Evolutionary conservation across 2,888 invertebrate species (phyloP), one percentile per base, ranked within the genome.

Genomic region (Pyrrhosoma nymphula): DNA sequence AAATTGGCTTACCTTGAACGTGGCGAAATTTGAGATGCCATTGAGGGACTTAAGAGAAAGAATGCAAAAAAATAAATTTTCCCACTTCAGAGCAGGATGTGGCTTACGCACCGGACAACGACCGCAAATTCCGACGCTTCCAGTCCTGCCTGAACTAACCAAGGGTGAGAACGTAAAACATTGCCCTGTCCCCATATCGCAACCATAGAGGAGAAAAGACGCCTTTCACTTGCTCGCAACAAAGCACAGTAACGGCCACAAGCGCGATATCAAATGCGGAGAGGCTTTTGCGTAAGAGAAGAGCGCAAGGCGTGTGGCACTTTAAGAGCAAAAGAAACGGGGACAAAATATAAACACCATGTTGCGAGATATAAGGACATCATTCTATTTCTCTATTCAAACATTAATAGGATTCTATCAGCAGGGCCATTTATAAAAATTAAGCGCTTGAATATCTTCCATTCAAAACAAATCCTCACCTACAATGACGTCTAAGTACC

Each of bases 51-150:
- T 35, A 16, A 12, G 30, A 35, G 35, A 82, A 82, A 82, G 35
- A 82, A 82, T 16, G 82, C 30, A 35, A 82, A 82, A 82, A 82
- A 16, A 35, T 63, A 30, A 16, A 12, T 16, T 16, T 56, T 8
- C 12, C 91, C 8, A 63, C 63, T 60, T 75, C 75, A 30, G 23
- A 69, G n/a, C 69, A 93, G 93, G 93, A 93, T 93, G 93, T 93
- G 69, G 93, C 93, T 93, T 75, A 35, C 69, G 39, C 23, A 26
- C n/a, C 47, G 93, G 69, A 69, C 55, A 69, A 55, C 47, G n/a
- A 93, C 63, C 93, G 47, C 63, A 63, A 93, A 63, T 14, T 69
- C 93, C 91, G 91, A 91, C 63, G 91, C 91, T 63, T 63, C 63
- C 63, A 39, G 93, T 63, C 63, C 30, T 47, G 47, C 69, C 47